Evolutionary conservation across 2,797 vertebrate genomes (phyloP).

Genomic region (Semaprochilodus insignis): DNA sequence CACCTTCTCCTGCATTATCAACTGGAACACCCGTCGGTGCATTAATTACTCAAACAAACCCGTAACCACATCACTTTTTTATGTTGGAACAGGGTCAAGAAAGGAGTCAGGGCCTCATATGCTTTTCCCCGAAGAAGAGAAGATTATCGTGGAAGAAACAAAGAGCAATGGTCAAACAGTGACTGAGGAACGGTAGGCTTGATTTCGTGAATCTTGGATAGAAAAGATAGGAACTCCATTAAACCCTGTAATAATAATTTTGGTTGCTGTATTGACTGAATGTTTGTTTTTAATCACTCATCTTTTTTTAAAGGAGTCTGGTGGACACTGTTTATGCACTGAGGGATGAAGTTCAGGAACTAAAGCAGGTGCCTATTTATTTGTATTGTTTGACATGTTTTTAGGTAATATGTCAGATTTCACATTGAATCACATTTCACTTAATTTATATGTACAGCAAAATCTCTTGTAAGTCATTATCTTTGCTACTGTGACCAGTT

Average conservation of each 20-base stretch:
- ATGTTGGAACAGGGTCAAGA: conserved; percentile 80
- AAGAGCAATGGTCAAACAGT: conserved; percentile 95
- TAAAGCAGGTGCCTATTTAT: conserved; percentile 87
- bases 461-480: too few relatives aligned
- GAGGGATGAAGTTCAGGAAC: conserved; percentile 95
- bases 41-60: conserved; percentile 13
- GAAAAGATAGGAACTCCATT: background rate
- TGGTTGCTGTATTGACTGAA: background rate
- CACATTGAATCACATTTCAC: background rate
- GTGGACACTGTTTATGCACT: conserved; percentile 97
- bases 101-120: conserved; percentile 92
- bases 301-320: conserved; percentile 84
- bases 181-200: conserved; percentile 93
- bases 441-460: too few relatives aligned
- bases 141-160: conserved; percentile 91
- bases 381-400: background rate
- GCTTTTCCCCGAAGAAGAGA: conserved; percentile 94
- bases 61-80: conserved; percentile 13
- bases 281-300: conserved; percentile 1
- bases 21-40: background rate
- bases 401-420: background rate
- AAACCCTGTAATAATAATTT: background rate
- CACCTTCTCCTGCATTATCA: conserved; percentile 72
- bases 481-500: too few relatives aligned
- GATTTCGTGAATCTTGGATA: background rate